Conservation (phyloP, 2,888 invertebrate genomes). For the Bombyx huttoni region DNA sequence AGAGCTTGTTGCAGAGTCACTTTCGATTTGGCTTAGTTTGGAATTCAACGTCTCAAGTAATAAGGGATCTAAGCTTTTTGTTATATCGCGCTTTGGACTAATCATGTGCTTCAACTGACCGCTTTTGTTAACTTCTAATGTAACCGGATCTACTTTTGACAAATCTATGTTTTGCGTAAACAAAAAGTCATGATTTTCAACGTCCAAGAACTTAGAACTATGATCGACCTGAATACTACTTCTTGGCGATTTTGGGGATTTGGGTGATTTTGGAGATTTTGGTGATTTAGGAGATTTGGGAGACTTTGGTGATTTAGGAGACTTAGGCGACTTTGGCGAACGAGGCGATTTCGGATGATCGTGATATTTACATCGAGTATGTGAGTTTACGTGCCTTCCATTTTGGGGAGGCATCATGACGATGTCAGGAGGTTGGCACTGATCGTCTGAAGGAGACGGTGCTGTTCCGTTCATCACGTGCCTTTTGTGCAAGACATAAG, state of each 20-base stretch:
- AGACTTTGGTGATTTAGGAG: slow-evolving; percentile 76
- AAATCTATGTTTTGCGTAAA: slow-evolving; percentile 83
- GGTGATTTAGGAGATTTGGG: slow-evolving; percentile 76
- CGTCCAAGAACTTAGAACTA: slow-evolving; percentile 58
- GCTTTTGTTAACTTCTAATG: slow-evolving; percentile 79
- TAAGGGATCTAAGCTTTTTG: slow-evolving; percentile 77
- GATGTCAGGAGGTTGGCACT: slow-evolving; percentile 54
- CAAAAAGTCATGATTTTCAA: slow-evolving; percentile 75
- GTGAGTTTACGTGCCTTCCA: slow-evolving; percentile 56
- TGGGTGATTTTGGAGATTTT: slow-evolving; percentile 70
- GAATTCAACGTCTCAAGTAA: slow-evolving; percentile 79
- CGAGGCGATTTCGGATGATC: slow-evolving; percentile 66
- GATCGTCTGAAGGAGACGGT: slow-evolving; percentile 67
- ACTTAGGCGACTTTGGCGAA: slow-evolving; percentile 61
- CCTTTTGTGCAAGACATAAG: slow-evolving; percentile 87
- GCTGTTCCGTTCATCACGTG: slow-evolving; percentile 90
- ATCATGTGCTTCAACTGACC: slow-evolving; percentile 75
- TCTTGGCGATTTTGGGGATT: slow-evolving; percentile 71
- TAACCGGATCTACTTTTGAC: slow-evolving; percentile 81
- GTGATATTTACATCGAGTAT: slow-evolving; percentile 62
- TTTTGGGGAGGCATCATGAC: slow-evolving; percentile 61
- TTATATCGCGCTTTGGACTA: slow-evolving; percentile 80
- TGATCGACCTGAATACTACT: slow-evolving; percentile 44
- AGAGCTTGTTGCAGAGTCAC: slow-evolving; percentile 82
- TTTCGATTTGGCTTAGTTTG: slow-evolving; percentile 82